Percentiles rank a stretch among this genome's conserved stretches.
phyloP scores from a whole-genome alignment of 2,113 vertebrate species.

The Myocastor coypus region DNA sequence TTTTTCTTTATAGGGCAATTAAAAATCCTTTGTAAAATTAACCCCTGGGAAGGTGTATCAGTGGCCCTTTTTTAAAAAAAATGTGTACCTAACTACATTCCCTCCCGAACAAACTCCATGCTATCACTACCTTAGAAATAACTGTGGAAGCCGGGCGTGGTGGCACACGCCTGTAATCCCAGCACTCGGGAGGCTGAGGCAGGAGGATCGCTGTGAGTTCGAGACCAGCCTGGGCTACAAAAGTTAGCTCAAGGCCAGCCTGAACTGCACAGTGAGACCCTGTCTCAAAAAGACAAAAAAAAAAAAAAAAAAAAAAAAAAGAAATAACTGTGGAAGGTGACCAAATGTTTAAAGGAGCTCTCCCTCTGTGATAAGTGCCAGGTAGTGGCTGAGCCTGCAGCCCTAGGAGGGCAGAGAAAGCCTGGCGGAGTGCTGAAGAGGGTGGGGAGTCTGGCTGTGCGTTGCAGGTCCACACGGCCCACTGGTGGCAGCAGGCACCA shows the following conservation, averaged over 20 bases:
- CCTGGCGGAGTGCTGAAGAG: constrained; percentile 9
- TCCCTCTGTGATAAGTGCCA: constrained; percentile 72
- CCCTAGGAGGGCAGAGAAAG: constrained; percentile 59
- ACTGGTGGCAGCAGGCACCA: constrained; percentile 65
- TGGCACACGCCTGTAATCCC: too few species aligned
- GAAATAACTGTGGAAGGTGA: constrained; percentile 75
- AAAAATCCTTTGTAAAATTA: constrained; percentile 75
- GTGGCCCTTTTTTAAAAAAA: neutral
- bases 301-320: too few species aligned
- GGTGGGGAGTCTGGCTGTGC: neutral
- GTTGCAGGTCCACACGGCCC: neutral
- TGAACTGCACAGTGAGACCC: too few species aligned
- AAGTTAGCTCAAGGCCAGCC: too few species aligned
- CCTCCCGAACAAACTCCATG: neutral
- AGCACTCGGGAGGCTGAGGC: too few species aligned
- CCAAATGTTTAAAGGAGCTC: constrained; percentile 57
- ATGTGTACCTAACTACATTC: neutral
- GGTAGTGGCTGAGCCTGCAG: constrained; percentile 56
- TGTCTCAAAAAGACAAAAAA: too few species aligned
- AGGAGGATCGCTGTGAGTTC: too few species aligned
- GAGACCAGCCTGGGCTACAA: too few species aligned
- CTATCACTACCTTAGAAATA: constrained; percentile 71
- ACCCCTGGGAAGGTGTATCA: constrained; percentile 24
- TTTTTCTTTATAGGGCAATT: constrained; percentile 74
- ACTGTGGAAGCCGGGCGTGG: constrained; percentile 70